phyloP scores from a whole-genome alignment of 2,797 vertebrate species.

The Sebastes steindachneri region DNA sequence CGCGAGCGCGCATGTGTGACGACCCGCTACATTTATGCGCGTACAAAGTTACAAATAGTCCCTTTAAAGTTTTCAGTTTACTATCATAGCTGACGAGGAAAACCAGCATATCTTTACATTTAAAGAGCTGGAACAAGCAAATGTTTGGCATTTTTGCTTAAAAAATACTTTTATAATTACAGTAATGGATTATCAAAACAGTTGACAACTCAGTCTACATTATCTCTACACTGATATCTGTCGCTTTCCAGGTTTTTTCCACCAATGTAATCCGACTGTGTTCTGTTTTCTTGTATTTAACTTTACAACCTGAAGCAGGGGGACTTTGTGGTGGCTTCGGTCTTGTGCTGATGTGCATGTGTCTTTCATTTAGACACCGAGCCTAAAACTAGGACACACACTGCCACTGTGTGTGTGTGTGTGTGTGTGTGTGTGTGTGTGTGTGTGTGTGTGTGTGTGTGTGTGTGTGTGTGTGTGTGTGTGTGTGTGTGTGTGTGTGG shows the following conservation, averaged over 20 bases:
- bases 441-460: neutral
- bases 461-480: conserved; percentile 9
- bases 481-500: neutral
- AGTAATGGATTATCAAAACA: neutral
- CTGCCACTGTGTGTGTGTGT: neutral
- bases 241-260: neutral
- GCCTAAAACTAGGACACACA: conserved; percentile 31
- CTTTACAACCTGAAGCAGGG: conserved; percentile 12
- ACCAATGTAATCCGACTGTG: neutral
- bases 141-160: neutral
- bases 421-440: neutral
- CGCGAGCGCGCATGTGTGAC: too few species aligned
- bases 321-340: neutral
- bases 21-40: too few species aligned
- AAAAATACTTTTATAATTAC: neutral
- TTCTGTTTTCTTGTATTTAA: conserved; percentile 10
- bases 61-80: neutral
- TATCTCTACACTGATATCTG: neutral
- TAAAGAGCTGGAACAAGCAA: neutral
- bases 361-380: conserved; percentile 53
- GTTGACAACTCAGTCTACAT: neutral
- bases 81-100: neutral
- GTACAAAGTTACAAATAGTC: too few species aligned
- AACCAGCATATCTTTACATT: neutral
- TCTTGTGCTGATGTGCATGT: conserved; percentile 40